Base-by-base conservation (phyloP, 1,140 invertebrate genomes). In the Pachyrhynchus sulphureomaculatus region DNA sequence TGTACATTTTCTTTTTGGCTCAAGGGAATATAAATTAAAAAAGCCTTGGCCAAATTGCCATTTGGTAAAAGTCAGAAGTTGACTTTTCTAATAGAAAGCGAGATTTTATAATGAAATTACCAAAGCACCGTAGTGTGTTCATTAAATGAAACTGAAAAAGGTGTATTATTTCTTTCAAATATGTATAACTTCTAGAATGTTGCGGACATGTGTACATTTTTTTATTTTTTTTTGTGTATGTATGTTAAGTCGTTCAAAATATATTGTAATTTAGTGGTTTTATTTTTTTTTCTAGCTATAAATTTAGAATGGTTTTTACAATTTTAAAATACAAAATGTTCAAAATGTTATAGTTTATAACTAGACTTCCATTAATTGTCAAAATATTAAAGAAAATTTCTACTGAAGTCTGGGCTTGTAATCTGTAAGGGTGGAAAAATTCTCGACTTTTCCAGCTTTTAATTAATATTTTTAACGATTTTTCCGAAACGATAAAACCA, bases 81-180 rank as follows among this genome's bases (percentile, higher is more conserved):
- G 29, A 56, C 39, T 44, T 17, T 42, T 57, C 39, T 53, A 61
- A 63, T 45, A 24, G 21, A 41, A 52, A 37, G 49, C 49, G 36
- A 23, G 47, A 8, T 29, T 36, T 52, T 52, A 3, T 15, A 53
- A 17, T 37, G 37, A 39, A 53, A n/a, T 55, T 9, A 65, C 64
- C 65, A 67, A 68, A 67, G 67, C 67, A 69, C 67, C 67, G 54
- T 53, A 63, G 66, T 69, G 67, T 69, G 67, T 69, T 69, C 67
- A 69, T 61, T 51, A 49, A 59, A 59, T 41, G 4, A 41, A 42
- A 20, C 33, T 13, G 13, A 26, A 42, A 44, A 55, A 55, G 17
- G 1, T 44, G 20, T 21, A 55, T 34, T 18, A 21, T 18, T 52
- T 32, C n/a, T 34, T 26, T 33, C 21, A 55, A 10, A n/a, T 34